Evolutionary conservation across 2,797 vertebrate species (phyloP).

Genomic region (Setipinna tenuifilis): DNA sequence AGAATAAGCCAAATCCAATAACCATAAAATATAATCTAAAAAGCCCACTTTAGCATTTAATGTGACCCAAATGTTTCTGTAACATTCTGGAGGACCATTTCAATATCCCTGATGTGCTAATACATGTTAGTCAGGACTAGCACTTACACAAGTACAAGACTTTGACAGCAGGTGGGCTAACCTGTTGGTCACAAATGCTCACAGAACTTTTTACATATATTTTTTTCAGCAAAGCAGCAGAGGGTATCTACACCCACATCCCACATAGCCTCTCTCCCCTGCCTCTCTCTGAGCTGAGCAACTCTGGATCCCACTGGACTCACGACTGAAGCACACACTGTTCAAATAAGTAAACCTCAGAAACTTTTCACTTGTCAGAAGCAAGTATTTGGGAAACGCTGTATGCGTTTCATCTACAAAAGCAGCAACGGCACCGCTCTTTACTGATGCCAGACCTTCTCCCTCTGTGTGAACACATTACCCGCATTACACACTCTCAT

Average conservation of each 20-base stretch:
- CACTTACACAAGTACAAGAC: too few species aligned
- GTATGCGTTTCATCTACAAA: background rate
- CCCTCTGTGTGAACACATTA: conserved; percentile 10
- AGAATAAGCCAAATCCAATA: background rate
- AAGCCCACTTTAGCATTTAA: background rate
- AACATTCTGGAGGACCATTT: too few species aligned
- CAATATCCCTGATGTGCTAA: too few species aligned
- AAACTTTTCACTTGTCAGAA: background rate
- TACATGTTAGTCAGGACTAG: too few species aligned
- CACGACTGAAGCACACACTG: conserved; percentile 4
- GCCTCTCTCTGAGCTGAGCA: background rate
- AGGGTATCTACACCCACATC: background rate
- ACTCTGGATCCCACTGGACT: background rate
- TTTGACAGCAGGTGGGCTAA: background rate
- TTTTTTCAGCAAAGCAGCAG: background rate
- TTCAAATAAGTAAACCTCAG: conserved; percentile 5
- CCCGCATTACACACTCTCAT: conserved; percentile 1
- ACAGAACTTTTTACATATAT: background rate
- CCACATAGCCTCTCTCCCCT: background rate
- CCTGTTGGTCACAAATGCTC: background rate
- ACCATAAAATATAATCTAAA: background rate
- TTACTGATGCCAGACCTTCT: background rate
- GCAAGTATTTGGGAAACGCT: background rate
- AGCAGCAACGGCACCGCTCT: background rate
- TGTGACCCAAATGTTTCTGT: too few species aligned